phyloP scores from a whole-genome alignment of 2,797 vertebrate species.

The Choloepus didactylus region DNA sequence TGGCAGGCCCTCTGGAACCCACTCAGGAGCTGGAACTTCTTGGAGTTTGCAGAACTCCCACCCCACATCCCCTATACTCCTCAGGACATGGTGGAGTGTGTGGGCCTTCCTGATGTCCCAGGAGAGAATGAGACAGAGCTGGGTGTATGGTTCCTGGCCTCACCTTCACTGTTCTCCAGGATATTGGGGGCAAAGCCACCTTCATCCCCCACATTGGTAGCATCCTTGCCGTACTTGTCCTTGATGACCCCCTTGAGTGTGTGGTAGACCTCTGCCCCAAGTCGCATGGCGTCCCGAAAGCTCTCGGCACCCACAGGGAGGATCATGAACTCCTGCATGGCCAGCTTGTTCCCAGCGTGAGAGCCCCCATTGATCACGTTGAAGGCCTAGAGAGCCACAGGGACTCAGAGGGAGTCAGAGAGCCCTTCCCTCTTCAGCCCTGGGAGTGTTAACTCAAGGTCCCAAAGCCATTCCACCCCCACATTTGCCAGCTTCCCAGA shows the following conservation, averaged over 20 bases:
- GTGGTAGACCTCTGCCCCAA: conserved; percentile 96
- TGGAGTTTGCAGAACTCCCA: neutral
- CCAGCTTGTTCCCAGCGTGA: conserved; percentile 95
- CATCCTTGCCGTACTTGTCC: conserved; percentile 96
- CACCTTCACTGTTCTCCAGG: conserved; percentile 96
- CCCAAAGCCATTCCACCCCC: neutral
- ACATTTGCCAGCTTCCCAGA: neutral
- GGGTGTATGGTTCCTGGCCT: conserved; percentile 64
- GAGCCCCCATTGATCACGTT: conserved; percentile 97
- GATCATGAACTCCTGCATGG: conserved; percentile 98
- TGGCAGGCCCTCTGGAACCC: neutral
- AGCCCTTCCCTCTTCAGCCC: neutral
- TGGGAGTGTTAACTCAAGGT: neutral
- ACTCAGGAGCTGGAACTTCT: neutral
- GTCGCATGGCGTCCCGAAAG: conserved; percentile 94
- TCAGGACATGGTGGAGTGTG: neutral
- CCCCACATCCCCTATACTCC: neutral
- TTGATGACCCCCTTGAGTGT: conserved; percentile 95
- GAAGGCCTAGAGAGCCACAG: conserved; percentile 90
- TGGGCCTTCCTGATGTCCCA: neutral
- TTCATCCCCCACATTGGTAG: conserved; percentile 96
- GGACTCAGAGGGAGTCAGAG: conserved; percentile 37
- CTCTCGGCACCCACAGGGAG: conserved; percentile 95
- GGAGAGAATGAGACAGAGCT: neutral
- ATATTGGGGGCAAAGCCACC: conserved; percentile 97